phyloP scores from a whole-genome alignment of 2,113 vertebrate genomes.

The Dicerorhinus sumatrensis region DNA sequence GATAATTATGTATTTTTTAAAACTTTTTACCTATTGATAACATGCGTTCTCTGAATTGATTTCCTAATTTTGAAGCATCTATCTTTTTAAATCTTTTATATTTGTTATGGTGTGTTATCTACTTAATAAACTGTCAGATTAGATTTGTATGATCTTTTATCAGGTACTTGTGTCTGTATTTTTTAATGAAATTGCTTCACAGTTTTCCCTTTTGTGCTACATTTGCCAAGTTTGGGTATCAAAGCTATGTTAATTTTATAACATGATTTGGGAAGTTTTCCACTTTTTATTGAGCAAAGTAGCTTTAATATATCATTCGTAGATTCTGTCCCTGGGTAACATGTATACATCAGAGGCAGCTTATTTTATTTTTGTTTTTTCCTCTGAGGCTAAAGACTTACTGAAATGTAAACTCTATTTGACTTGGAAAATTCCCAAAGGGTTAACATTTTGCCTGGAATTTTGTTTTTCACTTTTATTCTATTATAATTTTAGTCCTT shows the following conservation, averaged over 20 bases:
- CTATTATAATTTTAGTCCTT: neutral
- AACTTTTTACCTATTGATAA: neutral
- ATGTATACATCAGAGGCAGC: neutral
- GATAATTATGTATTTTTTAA: neutral
- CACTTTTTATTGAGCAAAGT: neutral
- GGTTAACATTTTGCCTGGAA: slow-evolving; percentile 23
- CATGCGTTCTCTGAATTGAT: neutral
- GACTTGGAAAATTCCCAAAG: neutral
- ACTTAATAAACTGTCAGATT: neutral
- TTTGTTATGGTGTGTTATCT: neutral
- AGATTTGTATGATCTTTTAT: slow-evolving; percentile 43
- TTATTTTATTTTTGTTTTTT: neutral
- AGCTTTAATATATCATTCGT: neutral
- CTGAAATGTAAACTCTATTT: neutral
- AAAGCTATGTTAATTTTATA: slow-evolving; percentile 24
- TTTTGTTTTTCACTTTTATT: neutral
- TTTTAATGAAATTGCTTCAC: slow-evolving; percentile 18
- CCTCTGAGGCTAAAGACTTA: neutral
- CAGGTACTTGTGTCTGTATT: neutral
- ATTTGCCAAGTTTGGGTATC: slow-evolving; percentile 19
- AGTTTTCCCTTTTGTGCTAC: neutral
- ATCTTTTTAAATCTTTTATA: slow-evolving; percentile 6
- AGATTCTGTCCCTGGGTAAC: neutral
- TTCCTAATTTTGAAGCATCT: slow-evolving; percentile 32
- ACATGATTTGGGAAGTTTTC: neutral